Base-by-base conservation (phyloP, 2,797 vertebrate species). In the Silurus lanzhouensis region DNA sequence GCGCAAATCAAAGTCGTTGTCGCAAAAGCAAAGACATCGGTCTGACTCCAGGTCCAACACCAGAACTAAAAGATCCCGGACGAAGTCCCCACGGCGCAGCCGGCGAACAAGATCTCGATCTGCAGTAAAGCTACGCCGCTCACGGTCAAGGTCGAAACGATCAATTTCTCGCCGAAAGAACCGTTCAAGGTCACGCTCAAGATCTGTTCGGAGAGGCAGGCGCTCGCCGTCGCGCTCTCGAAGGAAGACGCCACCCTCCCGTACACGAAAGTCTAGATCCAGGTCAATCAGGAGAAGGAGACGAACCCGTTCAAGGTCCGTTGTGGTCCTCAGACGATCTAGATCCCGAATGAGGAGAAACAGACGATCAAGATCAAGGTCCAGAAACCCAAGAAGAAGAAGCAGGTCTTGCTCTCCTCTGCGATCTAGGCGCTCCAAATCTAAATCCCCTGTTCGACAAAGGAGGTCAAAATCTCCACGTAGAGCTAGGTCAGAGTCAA, bases 191-290 rank as follows among this genome's bases (percentile, higher is more conserved):
- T 93, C 95, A 9, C 90, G 93, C 0, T 94, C 95, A 13, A 88
- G 86, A 77, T 91, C 91, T 58, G 84, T 46, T 46, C 93, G 93
- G 22, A 93, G 92, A 86, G 93, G 91, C n/a, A 92, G 94, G 72
- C 93, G 92, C 25, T 96, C 96, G 22, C 93, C 91, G 67, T 95
- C 93, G 81, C 91, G 91, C n/a, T 96, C 96, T 17, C 60, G 93
- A 20, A 93, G 87, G 83, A 93, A 92, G 75, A 93, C 95, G 3
- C 93, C 95, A 0, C 91, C 91, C 2, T 91, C 93, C 14, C 93
- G 94, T 83, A 88, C 93, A 14, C 93, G 92, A 2, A 93, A 92
- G 22, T 95, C 94, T 25, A 90, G 90, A 5, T 96, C 95, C 31
- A 91, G 94, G 7, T 95, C 95, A 0, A 10, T 82, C 15, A 92